Base-by-base conservation (phyloP, 2,797 vertebrate genomes). In the Syngnathus acus region DNA sequence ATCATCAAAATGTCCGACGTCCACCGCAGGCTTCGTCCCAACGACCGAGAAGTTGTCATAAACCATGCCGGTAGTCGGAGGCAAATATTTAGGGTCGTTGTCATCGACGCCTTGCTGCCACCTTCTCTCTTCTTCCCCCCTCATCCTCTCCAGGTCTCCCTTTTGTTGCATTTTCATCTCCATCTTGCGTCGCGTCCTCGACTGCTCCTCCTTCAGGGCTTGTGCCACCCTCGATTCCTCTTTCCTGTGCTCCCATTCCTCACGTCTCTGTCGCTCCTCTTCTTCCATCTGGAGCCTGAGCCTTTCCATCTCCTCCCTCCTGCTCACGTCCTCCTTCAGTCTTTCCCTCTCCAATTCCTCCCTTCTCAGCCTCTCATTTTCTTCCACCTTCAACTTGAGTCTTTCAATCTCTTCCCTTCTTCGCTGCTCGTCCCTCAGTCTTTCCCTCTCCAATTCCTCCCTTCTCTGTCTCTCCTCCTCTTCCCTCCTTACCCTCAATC, bases 31-130 rank as follows among this genome's bases (percentile, higher is more conserved):
- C 37, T n/a, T 6, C n/a, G 38, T 37, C 13, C 26, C 50, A n/a
- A 14, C 42, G 64, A 65, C 37, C 3, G 64, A 54, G 47, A 65
- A 54, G 50, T 65, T 38, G 39, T 65, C 50, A 19, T 53, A 65
- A 21, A 16, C 10, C 1, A 51, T 42, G 6, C 32, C 32, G 21
- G 32, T 53, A 14, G n/a, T 63, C 23, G 4, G n/a, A 47, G 63
- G 48, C 7, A 23, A 54, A 13, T 37, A 37, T 21, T 50, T 50
- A 1, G 64, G 16, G 32, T 64, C 32, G 5, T 23, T 39, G n/a
- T n/a, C 57, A 39, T 17, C 4, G 1, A 19, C 10, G 7, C 40
- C 21, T 45, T 17, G 26, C 55, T 14, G 37, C 55, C 4, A 7
- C 26, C 4, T 3, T 9, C 4, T 47, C 17, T 19, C n/a, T 26